Evolutionary conservation across 2,888 invertebrate species (phyloP), one percentile per base, ranked within the genome.

Genomic region (Andrena haemorrhoa): DNA sequence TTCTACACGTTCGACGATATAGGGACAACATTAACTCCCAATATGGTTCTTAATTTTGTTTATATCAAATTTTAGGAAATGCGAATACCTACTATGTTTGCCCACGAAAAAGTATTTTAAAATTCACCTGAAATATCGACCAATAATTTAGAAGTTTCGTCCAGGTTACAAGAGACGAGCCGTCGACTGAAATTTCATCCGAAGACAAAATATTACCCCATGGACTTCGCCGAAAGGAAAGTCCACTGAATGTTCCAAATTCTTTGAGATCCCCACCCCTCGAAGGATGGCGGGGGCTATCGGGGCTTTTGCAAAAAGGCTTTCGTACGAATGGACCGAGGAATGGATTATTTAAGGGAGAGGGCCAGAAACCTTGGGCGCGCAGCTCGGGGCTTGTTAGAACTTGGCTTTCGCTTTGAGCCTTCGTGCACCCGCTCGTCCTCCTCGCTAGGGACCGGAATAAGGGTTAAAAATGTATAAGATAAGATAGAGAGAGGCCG

Each of bases 401-500:
- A 89, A 90, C 74, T 88, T 87, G 86, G 83, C 85, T 88, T 87
- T 85, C 83, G 71, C 90, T 90, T 90, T 88, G 90, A 90, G 76
- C 77, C 78, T 79, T 80, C 74, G 49, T 65, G 75, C 63, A 58
- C 23, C 73, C 60, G 63, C 63, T 83, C 75, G 66, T 79, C 69
- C 81, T 86, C 79, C 83, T 84, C 51, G 83, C 71, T 68, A 56
- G 64, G 76, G 69, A 68, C 75, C 71, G 83, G 84, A 84, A 86
- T 89, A 90, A 89, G 90, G 86, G 88, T 90, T 90, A 90, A 90
- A 90, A 90, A 90, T 90, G 82, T 88, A 89, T 86, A 87, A 85
- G 89, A 89, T 83, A 87, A 85, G 86, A 85, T 84, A 86, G 86
- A 85, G 75, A 78, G n/a, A 31, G 61, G 16, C 49, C 51, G 64